Base-by-base conservation (phyloP, 1,140 invertebrate species). In the Anastrepha ludens region DNA sequence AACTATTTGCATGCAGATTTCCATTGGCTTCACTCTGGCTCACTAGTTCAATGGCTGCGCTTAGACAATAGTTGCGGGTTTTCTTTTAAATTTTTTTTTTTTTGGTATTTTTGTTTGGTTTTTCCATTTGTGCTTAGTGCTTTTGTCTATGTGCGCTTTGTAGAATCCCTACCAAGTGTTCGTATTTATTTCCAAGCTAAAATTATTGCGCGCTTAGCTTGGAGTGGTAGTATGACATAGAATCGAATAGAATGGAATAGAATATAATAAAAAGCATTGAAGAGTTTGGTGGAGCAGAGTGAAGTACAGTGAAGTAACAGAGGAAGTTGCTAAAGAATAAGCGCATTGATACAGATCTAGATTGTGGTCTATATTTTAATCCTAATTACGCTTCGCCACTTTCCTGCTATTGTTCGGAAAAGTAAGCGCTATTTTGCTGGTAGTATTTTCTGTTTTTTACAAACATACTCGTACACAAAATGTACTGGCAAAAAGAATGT, bases 261-360 rank as follows among this genome's bases (percentile, higher is more conserved):
- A 41, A 15, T 44, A 29, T 13, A 81, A 29, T 55, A 4, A 47
- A 20, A 55, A 9, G 47, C 15, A 55, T 17, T 11, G 15, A 62
- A 62, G 60, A 62, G 74, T 47, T 17, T 13, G 2, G 9, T 55
- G 20, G 17, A 55, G n/a, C 0, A 9, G n/a, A 13, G 5, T 50
- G 50, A 17, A 9, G 74, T 55, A 8, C 39, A 20, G 3, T 11
- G 74, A 41, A 74, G 67, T 81, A 81, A 55, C 29, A 2, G 74
- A 2, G 50, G 47, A 55, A 81, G 74, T 55, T 55, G 20, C 13
- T 55, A 55, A 81, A 58, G 47, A 81, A 81, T 81, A 81, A 55
- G 74, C 74, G 74, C 74, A 81, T 81, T 81, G 74, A 81, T 81
- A 81, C n/a, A n/a, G 55, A 81, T 81, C 74, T 55, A 81, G 74